Evolutionary conservation across 1,140 invertebrate genomes (phyloP).

Genomic region (Drosophila teissieri): DNA sequence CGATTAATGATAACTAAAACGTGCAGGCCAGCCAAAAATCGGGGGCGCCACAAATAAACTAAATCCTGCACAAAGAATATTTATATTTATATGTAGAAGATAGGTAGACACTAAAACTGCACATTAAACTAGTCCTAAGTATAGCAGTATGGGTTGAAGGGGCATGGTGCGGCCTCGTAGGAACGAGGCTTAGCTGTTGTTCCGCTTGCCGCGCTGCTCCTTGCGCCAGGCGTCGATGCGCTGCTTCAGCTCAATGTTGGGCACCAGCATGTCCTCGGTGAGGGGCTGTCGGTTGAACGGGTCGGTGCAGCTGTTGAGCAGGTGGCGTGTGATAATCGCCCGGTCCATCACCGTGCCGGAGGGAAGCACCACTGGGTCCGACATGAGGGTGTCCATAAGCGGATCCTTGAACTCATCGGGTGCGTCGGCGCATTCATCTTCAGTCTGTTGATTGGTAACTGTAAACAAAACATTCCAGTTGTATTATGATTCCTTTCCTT

Average conservation of each 20-base stretch:
- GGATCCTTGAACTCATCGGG: slow-evolving; percentile 99
- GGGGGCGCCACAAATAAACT: slow-evolving; percentile 17
- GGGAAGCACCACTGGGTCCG: slow-evolving; percentile 96
- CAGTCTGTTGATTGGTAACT: slow-evolving; percentile 93
- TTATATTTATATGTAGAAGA: slow-evolving; percentile 49
- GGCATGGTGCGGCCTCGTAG: background rate
- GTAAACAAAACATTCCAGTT: slow-evolving; percentile 64
- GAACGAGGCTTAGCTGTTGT: slow-evolving; percentile 65
- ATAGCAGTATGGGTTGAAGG: slow-evolving; percentile 14
- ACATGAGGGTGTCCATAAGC: slow-evolving; percentile 98
- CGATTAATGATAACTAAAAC: slow-evolving; percentile 2
- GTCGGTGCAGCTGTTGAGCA: slow-evolving; percentile 98
- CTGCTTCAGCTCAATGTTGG: slow-evolving; percentile 91
- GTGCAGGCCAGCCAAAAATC: background rate
- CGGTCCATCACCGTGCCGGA: slow-evolving; percentile 98
- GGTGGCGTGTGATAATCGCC: slow-evolving; percentile 95
- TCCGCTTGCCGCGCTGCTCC: slow-evolving; percentile 87
- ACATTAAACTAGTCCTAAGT: slow-evolving; percentile 70
- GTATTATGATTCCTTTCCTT: background rate
- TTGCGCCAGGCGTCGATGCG: slow-evolving; percentile 92
- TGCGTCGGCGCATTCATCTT: slow-evolving; percentile 97
- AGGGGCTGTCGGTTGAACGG: slow-evolving; percentile 98
- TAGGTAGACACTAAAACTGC: slow-evolving; percentile 73
- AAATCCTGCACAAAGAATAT: slow-evolving; percentile 34
- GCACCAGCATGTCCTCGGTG: slow-evolving; percentile 93